Percentiles rank a stretch among this genome's conserved stretches.
Conservation (phyloP, 2,113 vertebrate species). For the Regulus satrapa region DNA sequence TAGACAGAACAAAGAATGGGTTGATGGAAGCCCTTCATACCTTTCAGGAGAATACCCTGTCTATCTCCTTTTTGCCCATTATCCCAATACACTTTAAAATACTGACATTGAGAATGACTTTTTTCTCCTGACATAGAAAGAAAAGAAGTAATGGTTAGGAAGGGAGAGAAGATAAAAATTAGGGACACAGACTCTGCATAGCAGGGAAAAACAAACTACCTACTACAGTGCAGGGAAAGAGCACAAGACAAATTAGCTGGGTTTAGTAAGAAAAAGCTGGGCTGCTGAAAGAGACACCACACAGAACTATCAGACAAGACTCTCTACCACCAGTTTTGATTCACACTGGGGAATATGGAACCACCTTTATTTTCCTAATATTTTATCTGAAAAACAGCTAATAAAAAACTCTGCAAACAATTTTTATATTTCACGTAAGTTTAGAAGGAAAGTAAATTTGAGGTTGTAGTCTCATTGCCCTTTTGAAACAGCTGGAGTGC, state of each 20-base stretch:
- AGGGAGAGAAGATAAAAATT: slow-evolving; percentile 43
- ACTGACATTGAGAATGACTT: slow-evolving; percentile 63
- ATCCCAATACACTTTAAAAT: slow-evolving; percentile 65
- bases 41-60: slow-evolving; percentile 65
- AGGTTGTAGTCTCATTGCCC: not conserved
- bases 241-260: slow-evolving; percentile 5
- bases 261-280: not conserved
- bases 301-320: not conserved
- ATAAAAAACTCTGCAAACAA: not conserved
- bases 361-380: not conserved
- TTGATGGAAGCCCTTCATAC: slow-evolving; percentile 58
- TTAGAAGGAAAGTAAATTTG: not conserved
- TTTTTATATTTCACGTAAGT: not conserved
- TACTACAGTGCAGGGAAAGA: slow-evolving; percentile 9
- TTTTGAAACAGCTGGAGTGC: not conserved
- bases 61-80: slow-evolving; percentile 66
- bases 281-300: not conserved
- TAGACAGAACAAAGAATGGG: slow-evolving; percentile 42
- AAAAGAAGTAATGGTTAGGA: slow-evolving; percentile 61
- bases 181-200: slow-evolving; percentile 38
- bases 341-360: not conserved
- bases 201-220: slow-evolving; percentile 8
- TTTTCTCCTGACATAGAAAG: slow-evolving; percentile 66
- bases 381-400: not conserved
- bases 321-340: not conserved